Evolutionary conservation across 2,113 vertebrate genomes (phyloP), one percentile per base, ranked within the genome.

Genomic region (Hippocampus guttulatus): DNA sequence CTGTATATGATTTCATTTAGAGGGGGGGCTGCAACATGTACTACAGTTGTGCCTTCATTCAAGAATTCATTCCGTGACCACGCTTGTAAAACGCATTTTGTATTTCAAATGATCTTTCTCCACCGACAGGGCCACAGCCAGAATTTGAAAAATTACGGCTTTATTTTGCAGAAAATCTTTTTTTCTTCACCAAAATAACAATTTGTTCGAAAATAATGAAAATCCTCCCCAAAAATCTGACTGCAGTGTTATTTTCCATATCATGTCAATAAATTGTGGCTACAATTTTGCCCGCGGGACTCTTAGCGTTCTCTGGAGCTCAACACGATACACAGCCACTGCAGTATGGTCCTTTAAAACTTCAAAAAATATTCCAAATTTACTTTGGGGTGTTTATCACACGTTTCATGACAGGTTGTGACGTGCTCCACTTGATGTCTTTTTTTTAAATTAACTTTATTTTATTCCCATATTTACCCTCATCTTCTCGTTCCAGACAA

Each of bases 371-470:
- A 58, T 16, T 49, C 38, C 16, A 73, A 78, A 41, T n/a, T 10
- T 82, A 70, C 67, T 73, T 75, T 70, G 74, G 79, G 14, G 25
- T 66, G 67, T 64, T 73, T 77, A 61, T 62, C 75, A 5, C 25
- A 40, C 10, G 10, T 67, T 61, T 76, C 70, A 54, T 68, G 23
- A n/a, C 80, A 74, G 73, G 80, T 70, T 18, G 40, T 86, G 83
- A 79, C 76, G 81, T 79, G 81, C 78, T 75, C 80, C 57, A 52
- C 51, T 52, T 55, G 75, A 91, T 88, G 84, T 90, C 64, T 62
- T 69, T 67, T 70, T 82, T 72, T 82, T 51, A 65, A 64, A 75
- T 63, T 76, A 66, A 70, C 70, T 72, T 73, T 73, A 18, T 40
- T 58, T 60, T 8, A 68, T 64, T 38, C 43, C 66, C 23, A 3